phyloP scores from a whole-genome alignment of 2,113 vertebrate species.

The Acrocephalus kingi region DNA sequence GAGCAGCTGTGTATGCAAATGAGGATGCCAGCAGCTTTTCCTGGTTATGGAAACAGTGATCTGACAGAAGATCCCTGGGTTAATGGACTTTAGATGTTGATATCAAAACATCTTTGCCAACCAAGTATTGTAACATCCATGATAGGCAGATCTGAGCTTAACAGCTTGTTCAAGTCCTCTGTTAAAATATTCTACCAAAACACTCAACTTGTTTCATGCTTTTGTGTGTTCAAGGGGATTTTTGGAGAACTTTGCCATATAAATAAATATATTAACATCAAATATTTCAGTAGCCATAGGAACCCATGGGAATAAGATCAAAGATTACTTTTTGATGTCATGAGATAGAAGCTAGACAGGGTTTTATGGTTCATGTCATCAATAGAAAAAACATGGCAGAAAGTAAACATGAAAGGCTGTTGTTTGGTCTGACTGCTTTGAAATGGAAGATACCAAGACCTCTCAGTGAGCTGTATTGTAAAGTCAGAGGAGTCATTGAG shows the following conservation, averaged over 20 bases:
- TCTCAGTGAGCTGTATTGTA: neutral
- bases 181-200: neutral
- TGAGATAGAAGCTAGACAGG: neutral
- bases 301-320: neutral
- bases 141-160: neutral
- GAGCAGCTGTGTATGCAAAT: neutral
- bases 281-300: neutral
- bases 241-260: neutral
- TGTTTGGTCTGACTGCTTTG: neutral
- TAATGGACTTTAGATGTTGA: neutral
- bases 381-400: neutral
- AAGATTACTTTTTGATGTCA: neutral
- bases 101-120: neutral
- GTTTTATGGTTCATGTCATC: neutral
- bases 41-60: neutral
- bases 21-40: neutral
- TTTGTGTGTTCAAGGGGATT: neutral
- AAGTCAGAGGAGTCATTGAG: neutral
- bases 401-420: neutral
- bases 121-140: neutral
- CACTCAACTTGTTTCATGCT: neutral
- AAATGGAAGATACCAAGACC: neutral
- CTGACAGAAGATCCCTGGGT: neutral
- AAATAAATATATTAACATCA: neutral
- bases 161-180: neutral